A percentile compares a stretch with the other conserved stretches of the same genome.
phyloP scores from a whole-genome alignment of 2,888 invertebrate genomes.

The Athripsodes cinereus region DNA sequence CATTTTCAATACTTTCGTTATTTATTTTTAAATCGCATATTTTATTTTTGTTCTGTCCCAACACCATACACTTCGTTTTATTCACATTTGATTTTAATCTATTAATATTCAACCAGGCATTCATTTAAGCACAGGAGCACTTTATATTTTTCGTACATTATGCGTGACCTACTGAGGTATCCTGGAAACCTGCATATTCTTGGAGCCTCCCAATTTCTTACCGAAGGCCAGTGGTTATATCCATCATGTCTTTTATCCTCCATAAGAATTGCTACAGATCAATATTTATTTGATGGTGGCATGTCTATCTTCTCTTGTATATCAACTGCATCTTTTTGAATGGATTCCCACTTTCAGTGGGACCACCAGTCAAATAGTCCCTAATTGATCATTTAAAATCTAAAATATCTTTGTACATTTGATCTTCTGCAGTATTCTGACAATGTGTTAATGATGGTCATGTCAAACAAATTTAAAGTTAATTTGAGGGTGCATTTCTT shows the following conservation, averaged over 20 bases:
- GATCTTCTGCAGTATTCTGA: background rate
- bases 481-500: background rate
- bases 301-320: background rate
- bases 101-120: too few relatives aligned
- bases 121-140: background rate
- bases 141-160: background rate
- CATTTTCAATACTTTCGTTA: background rate
- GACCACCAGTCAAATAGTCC: background rate
- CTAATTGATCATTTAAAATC: background rate
- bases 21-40: background rate
- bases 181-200: background rate
- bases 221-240: background rate
- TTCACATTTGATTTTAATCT: too few relatives aligned
- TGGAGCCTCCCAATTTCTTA: background rate
- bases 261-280: background rate
- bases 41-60: background rate
- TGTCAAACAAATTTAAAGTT: background rate
- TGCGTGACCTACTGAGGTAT: background rate
- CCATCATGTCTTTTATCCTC: background rate
- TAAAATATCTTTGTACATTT: background rate
- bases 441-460: background rate
- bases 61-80: background rate
- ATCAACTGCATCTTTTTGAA: background rate
- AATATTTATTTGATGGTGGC: background rate
- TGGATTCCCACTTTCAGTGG: background rate